Base-by-base conservation (phyloP, 92 coral and sea anemone species). In the Siderastrea radians region DNA sequence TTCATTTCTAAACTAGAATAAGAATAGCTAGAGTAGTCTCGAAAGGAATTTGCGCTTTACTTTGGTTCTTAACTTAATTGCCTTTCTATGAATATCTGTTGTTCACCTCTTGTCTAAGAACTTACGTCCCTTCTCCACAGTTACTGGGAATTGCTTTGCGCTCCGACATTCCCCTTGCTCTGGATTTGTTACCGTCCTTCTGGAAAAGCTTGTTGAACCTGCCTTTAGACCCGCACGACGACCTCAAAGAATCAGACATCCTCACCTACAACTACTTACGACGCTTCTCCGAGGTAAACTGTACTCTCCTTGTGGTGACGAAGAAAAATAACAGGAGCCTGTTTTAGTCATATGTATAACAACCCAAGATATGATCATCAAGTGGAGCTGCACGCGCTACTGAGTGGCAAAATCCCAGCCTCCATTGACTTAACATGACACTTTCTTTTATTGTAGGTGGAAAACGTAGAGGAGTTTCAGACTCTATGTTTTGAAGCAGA, bases 401-500 rank as follows among this genome's bases (percentile, higher is more conserved):
- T 50, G 6, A 13, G 48, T 73, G 43, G 54, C n/a, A 2, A 70
- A 15, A 38, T 16, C 65, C n/a, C 76, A 7, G 9, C 55, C 76
- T 49, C 3, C 44, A 8, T 60, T 48, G 6, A 13, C 12, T 12
- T 79, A n/a, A 51, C 11, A 26, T 13, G 1, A 17, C 17, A 68
- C 64, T 15, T 86, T 49, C 43, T 59, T 67, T 3, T 63, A 0
- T 77, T 68, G 10, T 67, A 97, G 99, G 93, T 97, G 15, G 94
- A 90, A 59, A 91, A 91, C 67, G 89, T 77, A 66, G 98, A 95
- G 55, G 99, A 97, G 58, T 97, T 97, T 77, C 93, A 89, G 70
- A 97, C 97, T 59, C 74, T 97, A 84, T 97, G 99, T 78, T 86
- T 88, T 83, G 99, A 97, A 83, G 99, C 99, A 38, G 99, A 97